These are phyloP conservation scores for Spinus pinus DNA, from an alignment of 2,797 vertebrate genomes.

Conservation along the genomic window DNA sequence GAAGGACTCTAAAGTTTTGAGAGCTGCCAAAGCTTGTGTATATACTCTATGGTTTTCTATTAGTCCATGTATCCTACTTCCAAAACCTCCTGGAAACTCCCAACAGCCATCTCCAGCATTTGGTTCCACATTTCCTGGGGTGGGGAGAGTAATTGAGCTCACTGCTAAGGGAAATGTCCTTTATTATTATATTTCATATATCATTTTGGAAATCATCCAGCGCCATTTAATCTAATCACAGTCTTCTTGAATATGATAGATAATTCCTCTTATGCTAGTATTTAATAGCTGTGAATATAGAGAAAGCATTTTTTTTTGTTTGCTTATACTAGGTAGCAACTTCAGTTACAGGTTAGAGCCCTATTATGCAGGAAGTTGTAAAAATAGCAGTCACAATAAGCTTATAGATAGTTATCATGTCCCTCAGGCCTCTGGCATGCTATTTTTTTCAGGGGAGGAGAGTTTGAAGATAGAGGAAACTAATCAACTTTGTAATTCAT, in stretches of 20 bases:
- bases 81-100: background rate
- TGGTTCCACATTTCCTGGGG: background rate
- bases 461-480: background rate
- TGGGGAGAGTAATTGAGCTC: background rate
- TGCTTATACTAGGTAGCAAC: background rate
- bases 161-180: background rate
- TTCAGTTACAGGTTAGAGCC: background rate
- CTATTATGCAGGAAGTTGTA: background rate
- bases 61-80: background rate
- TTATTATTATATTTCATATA: background rate
- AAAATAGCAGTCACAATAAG: background rate
- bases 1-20: background rate
- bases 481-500: slow-evolving; percentile 16
- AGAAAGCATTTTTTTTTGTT: background rate
- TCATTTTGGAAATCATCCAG: background rate
- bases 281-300: background rate
- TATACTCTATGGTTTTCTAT: background rate
- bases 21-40: background rate
- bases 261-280: background rate
- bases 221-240: background rate
- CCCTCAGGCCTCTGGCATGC: background rate
- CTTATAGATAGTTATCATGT: background rate
- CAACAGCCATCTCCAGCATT: background rate
- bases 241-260: background rate
- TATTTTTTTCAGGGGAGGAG: background rate